Percentiles rank a stretch among this genome's conserved stretches.
phyloP scores from a whole-genome alignment of 2,888 invertebrate genomes.

The Nematopogon swammerdamellus region DNA sequence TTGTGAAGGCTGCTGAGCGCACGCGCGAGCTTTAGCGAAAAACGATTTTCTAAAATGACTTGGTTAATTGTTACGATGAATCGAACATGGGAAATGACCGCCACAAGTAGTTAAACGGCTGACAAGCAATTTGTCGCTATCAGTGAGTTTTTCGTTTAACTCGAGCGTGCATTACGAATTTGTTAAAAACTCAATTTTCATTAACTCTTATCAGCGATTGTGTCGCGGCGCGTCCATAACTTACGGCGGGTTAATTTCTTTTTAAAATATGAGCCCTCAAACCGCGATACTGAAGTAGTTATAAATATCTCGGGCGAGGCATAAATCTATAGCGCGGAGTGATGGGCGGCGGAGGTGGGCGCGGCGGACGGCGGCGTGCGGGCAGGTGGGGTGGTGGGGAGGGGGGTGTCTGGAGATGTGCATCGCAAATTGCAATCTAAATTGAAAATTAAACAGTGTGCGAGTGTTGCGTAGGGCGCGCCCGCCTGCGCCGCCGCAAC shows the following conservation, averaged over 20 bases:
- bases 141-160: no score
- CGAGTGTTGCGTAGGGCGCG: conserved; percentile 5
- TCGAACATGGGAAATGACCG: no score
- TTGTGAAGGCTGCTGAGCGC: no score
- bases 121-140: no score
- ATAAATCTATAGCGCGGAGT: conserved; percentile 49
- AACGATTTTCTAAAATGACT: no score
- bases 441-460: conserved; percentile 57
- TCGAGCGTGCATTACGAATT: no score
- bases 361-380: conserved; percentile 3
- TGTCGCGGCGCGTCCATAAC: conserved; percentile 27
- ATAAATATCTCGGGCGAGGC: conserved; percentile 20
- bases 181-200: conserved; percentile 36
- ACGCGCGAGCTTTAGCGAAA: no score
- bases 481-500: conserved; percentile 3
- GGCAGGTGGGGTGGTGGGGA: conserved; percentile 33
- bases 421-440: conserved; percentile 59
- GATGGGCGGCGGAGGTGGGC: conserved; percentile 29
- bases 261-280: conserved; percentile 39
- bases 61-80: no score
- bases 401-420: conserved; percentile 42
- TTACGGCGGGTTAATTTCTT: conserved; percentile 44
- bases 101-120: no score
- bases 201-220: conserved; percentile 39
- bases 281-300: conserved; percentile 17